Percentiles rank a stretch among this genome's conserved stretches.
Conservation (phyloP, 2,888 invertebrate species). For the Cryptocephalus primarius region DNA sequence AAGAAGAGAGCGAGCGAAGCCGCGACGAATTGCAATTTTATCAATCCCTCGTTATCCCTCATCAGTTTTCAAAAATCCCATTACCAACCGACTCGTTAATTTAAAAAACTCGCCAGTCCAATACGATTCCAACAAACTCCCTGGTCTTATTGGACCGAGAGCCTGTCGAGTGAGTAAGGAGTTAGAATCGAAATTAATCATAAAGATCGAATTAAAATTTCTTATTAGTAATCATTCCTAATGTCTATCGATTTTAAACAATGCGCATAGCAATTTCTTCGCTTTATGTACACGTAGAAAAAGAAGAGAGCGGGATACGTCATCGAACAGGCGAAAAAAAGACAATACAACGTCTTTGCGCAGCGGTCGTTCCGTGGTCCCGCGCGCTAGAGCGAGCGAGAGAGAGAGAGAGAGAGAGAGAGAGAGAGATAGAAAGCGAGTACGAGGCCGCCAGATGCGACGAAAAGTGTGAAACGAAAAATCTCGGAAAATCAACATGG, state of each 20-base stretch:
- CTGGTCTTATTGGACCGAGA: too few relatives aligned
- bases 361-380: conserved; percentile 13
- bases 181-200: too few relatives aligned
- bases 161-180: too few relatives aligned
- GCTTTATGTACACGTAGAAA: conserved; percentile 15
- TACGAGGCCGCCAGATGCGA: not conserved
- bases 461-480: not conserved
- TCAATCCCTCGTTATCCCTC: too few relatives aligned
- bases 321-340: conserved; percentile 8
- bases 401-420: conserved; percentile 9
- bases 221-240: not conserved
- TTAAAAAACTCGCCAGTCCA: too few relatives aligned
- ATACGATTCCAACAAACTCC: too few relatives aligned
- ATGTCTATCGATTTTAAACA: conserved; percentile 11
- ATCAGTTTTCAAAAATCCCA: too few relatives aligned
- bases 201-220: too few relatives aligned
- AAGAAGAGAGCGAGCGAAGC: too few relatives aligned
- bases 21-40: too few relatives aligned
- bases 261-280: conserved; percentile 12
- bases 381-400: not conserved
- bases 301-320: conserved; percentile 9
- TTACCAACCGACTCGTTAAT: too few relatives aligned
- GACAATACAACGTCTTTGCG: conserved; percentile 12
- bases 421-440: conserved; percentile 9
- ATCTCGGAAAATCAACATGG: conserved; percentile 18